Evolutionary conservation across 2,888 invertebrate species (phyloP), one percentile per base, ranked within the genome.

Genomic region (Drosophila mettleri): DNA sequence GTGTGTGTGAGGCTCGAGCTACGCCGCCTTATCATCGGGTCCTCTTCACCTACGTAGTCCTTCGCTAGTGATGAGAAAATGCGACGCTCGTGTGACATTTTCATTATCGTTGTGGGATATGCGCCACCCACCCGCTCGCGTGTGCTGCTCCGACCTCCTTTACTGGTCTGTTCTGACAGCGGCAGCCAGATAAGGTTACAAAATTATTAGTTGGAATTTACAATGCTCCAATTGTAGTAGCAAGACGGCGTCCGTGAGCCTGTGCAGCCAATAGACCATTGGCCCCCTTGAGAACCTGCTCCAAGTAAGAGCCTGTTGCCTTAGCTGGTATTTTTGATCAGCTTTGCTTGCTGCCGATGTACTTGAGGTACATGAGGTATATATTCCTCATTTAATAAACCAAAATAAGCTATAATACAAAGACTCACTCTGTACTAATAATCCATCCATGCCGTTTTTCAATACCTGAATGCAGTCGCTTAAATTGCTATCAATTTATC

Each of bases 11-110:
- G 62, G 49, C 64, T 48, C 41, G 52, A 48, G 57, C 65, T 46
- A 52, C 38, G 60, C 34, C 36, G 58, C 31, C 24, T n/a, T 43
- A 39, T 14, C 41, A 7, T 22, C 43, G 4, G 20, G 4, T 12
- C 48, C 39, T 12, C 24, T 48, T 27, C 24, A 24, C 33, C 41
- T 9, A 24, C 29, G 12, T 16, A 9, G 27, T 46, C 38, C 27
- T 29, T 29, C 64, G 58, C 63, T 66, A 80, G 79, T 90, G 89
- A 90, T 90, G 90, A 84, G 90, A 90, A 90, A 89, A 90, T 90
- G 90, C 88, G 90, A 89, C 88, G 88, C 90, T 90, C 88, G 85
- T 87, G 88, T 89, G 90, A 90, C 90, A 90, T 89, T 90, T 90
- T 90, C 90, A 90, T 90, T 90, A 90, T 90, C 87, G 89, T 88